Conservation (phyloP, 2,888 invertebrate genomes). For the Camptogramma bilineatum region DNA sequence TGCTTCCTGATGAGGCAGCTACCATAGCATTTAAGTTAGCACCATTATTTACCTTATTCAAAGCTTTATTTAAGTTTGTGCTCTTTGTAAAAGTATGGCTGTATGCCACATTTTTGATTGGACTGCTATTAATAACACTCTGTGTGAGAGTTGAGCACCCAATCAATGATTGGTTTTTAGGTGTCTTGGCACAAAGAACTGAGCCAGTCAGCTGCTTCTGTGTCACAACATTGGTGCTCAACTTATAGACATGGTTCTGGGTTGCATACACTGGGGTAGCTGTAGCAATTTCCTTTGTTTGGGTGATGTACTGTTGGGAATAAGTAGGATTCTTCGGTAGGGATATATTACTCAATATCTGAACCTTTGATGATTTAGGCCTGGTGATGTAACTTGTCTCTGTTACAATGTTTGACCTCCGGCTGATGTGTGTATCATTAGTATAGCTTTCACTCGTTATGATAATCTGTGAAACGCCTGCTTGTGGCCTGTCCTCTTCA, state of each 20-base stretch:
- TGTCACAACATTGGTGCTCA: conserved; percentile 70
- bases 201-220: conserved; percentile 75
- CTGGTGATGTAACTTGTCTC: conserved; percentile 73
- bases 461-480: conserved; percentile 78
- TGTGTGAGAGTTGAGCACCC: conserved; percentile 71
- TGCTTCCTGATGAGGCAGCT: conserved; percentile 71
- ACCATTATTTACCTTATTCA: conserved; percentile 79
- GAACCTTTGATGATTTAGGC: conserved; percentile 79
- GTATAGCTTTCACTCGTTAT: conserved; percentile 79
- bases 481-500: conserved; percentile 71
- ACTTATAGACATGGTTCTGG: conserved; percentile 78
- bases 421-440: conserved; percentile 62
- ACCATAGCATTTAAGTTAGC: conserved; percentile 79
- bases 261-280: conserved; percentile 72
- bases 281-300: conserved; percentile 69
- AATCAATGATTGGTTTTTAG: conserved; percentile 75
- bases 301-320: conserved; percentile 71
- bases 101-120: conserved; percentile 77
- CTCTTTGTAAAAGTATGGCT: conserved; percentile 75
- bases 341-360: conserved; percentile 81
- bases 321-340: conserved; percentile 76
- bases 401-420: conserved; percentile 73
- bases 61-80: conserved; percentile 74
- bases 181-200: conserved; percentile 73
- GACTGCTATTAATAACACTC: conserved; percentile 70